Conservation (phyloP, 2,113 vertebrate species). For the Phrynosoma platyrhinos region DNA sequence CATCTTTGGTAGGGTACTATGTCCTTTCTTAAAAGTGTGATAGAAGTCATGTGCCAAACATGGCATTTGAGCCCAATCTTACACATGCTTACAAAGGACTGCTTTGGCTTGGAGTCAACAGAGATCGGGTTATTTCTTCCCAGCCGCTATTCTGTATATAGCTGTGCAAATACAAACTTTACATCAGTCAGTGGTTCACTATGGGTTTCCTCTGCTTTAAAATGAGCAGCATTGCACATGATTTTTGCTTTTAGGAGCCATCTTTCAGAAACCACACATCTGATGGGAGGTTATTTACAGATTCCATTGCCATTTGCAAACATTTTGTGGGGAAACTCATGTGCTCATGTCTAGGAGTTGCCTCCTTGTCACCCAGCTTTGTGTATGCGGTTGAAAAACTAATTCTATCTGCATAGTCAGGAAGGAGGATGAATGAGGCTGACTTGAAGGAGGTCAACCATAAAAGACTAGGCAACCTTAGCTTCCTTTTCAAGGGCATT, state of each 20-base stretch:
- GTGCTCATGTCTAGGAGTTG: constrained; percentile 2
- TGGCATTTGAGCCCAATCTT: background rate
- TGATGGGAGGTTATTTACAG: background rate
- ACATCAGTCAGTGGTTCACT: no score
- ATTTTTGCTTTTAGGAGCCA: background rate
- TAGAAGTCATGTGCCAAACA: background rate
- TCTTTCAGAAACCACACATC: background rate
- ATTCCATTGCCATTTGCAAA: background rate
- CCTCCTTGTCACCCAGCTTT: constrained; percentile 43
- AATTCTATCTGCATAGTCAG: constrained; percentile 23
- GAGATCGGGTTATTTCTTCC: background rate
- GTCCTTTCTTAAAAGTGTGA: no score
- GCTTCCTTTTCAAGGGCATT: constrained; percentile 51
- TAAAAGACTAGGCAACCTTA: constrained; percentile 40
- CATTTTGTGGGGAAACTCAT: background rate
- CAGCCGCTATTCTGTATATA: background rate
- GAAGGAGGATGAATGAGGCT: constrained; percentile 13
- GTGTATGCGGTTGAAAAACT: constrained; percentile 1
- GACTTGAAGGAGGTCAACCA: constrained; percentile 32
- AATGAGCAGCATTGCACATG: background rate
- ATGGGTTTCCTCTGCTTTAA: background rate
- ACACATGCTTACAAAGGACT: background rate
- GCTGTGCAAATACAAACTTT: background rate
- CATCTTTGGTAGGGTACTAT: background rate
- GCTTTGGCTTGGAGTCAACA: background rate